A percentile compares a stretch with the other conserved stretches of the same genome.
Evolutionary conservation across 1,140 invertebrate genomes (phyloP).

Genomic region (Andricus grossulariae): DNA sequence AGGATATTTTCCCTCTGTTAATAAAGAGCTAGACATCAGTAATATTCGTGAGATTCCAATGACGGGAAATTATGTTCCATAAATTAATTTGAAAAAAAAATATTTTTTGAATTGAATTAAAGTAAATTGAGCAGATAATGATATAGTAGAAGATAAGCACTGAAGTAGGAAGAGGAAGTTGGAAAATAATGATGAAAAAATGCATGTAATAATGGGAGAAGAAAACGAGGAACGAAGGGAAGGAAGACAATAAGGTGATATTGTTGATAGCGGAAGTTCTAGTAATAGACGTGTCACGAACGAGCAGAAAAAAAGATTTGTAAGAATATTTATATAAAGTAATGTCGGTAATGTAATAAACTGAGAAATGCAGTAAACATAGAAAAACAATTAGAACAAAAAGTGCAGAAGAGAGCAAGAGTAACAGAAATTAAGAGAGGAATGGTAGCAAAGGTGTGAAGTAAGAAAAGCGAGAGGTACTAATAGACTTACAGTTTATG

Average conservation of each 20-base stretch:
- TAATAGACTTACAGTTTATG: conserved; percentile 28
- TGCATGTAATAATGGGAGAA: neutral
- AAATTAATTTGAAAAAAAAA: neutral
- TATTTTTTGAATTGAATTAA: neutral
- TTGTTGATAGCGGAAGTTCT: neutral
- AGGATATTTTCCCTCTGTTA: too few relatives aligned
- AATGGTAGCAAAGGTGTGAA: conserved; percentile 10
- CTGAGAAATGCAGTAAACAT: neutral
- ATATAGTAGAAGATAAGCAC: neutral
- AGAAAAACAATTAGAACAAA: conserved; percentile 2
- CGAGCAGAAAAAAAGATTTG: neutral
- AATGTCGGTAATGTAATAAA: too few relatives aligned
- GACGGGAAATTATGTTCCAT: too few relatives aligned
- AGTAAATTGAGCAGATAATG: neutral
- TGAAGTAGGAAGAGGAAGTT: conserved; percentile 23
- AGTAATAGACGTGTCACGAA: conserved; percentile 13
- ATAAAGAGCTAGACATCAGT: too few relatives aligned
- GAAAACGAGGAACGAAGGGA: neutral
- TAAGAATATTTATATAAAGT: too few relatives aligned
- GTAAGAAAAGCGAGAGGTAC: conserved; percentile 26
- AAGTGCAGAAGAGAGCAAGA: neutral
- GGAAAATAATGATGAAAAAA: conserved; percentile 15
- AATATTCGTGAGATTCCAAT: too few relatives aligned
- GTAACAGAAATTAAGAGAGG: conserved; percentile 4
- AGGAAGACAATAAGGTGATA: neutral